A percentile compares a stretch with the other conserved stretches of the same genome.
These are phyloP conservation scores for Luidia sarsii DNA, from an alignment of 53 echinoderm and acorn worm genomes.

Conservation along the genomic window DNA sequence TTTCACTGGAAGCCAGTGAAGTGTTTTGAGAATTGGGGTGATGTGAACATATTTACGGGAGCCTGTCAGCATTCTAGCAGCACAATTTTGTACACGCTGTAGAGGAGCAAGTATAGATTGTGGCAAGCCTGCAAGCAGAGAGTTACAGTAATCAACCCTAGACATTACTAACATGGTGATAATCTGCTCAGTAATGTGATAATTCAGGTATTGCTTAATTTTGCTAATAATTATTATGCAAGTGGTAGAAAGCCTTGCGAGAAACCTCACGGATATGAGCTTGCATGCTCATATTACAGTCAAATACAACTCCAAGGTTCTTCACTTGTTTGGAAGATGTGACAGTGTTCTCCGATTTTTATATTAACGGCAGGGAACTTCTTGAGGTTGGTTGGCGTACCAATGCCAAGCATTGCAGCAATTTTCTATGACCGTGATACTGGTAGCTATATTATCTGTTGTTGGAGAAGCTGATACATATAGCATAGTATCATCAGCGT, in stretches of 20 bases:
- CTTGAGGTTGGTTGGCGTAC: not conserved
- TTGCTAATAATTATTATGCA: not conserved
- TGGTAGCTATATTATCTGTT: no score
- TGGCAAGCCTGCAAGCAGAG: not conserved
- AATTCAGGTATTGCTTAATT: not conserved
- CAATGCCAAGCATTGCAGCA: not conserved
- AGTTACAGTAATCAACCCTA: not conserved
- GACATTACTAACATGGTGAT: not conserved
- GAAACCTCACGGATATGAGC: no score
- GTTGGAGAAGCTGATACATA: not conserved
- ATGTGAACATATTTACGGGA: not conserved
- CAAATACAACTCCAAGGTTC: no score
- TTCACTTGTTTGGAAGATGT: not conserved
- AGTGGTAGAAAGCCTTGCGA: not conserved
- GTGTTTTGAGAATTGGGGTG: not conserved
- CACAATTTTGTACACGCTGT: not conserved
- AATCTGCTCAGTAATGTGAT: not conserved
- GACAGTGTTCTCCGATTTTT: not conserved
- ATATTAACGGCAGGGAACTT: not conserved
- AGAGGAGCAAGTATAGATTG: not conserved
- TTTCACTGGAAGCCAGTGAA: no score
- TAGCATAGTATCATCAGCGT: slow-evolving; percentile 55
- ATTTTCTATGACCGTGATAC: not conserved
- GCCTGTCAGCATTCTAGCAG: not conserved
- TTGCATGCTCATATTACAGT: no score